Evolutionary conservation across 1,140 invertebrate genomes (phyloP), one percentile per base, ranked within the genome.

Genomic region (Atopsyche davidsoni): DNA sequence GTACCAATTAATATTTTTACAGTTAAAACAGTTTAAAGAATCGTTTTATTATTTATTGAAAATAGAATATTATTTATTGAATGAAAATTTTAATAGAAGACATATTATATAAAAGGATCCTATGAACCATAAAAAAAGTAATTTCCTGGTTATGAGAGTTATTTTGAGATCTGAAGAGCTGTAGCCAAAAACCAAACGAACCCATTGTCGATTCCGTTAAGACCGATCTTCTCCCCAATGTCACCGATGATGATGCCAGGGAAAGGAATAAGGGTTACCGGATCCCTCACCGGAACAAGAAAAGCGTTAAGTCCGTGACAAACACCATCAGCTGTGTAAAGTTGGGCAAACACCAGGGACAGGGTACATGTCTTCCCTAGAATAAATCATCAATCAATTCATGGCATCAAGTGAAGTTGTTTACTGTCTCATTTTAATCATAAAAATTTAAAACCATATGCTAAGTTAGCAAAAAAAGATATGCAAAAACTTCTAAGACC

Each of bases 191-290:
- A 21, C 6, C 19, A 7, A 34, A 61, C 51, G 60, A 63, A 77
- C 79, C 88, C 92, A 76, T 96, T 96, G 61, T 96, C 92, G 14
- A 95, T 69, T 38, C 91, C 91, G 70, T 95, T 90, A 1, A 92
- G 70, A 31, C 86, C 89, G 32, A 87, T 75, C 73, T 96, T 96
- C 64, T 88, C 83, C 1, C 92, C 92, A 75, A 95, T 87, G 66
- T 96, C 92, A 9, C 85, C 85, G 21, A 86, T 72, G 4, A 72
- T 75, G 0, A 87, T 69, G 6, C 82, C 87, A 2, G 87, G 81
- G 60, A 82, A 83, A 1, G 88, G 76, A 16, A 79, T 38, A 51
- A 90, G 66, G 0, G 89, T 92, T 46, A 78, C 72, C 1, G 81
- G 79, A 72, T 93, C 81, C 22, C 92, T 69, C 36, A 96, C 77